Percentiles rank a stretch among this genome's conserved stretches.
Conservation (phyloP, 1,140 invertebrate genomes). For the Drusus annulatus region DNA sequence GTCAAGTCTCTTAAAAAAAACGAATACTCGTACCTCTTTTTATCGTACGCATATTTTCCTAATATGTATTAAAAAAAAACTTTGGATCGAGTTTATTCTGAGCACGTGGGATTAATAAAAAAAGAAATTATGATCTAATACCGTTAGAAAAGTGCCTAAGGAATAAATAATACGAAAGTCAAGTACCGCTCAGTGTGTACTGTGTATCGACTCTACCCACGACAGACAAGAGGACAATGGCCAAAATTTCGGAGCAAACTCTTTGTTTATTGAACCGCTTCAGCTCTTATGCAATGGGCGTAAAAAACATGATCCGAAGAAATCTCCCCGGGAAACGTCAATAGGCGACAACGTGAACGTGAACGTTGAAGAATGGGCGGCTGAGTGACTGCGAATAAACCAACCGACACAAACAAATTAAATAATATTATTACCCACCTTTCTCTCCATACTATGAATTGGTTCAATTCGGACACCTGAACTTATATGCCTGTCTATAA, state of each 20-base stretch:
- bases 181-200: background rate
- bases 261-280: background rate
- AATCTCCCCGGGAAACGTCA: conserved; percentile 10
- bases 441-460: too few species aligned
- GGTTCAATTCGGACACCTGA: too few species aligned
- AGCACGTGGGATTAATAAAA: too few species aligned
- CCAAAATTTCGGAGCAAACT: conserved; percentile 10
- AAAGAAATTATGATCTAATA: too few species aligned
- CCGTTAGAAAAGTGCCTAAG: background rate
- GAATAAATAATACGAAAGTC: background rate
- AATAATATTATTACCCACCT: background rate
- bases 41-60: too few species aligned
- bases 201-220: background rate
- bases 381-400: background rate
- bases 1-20: too few species aligned
- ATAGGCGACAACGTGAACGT: background rate
- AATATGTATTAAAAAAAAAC: too few species aligned
- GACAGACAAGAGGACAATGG: background rate
- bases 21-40: too few species aligned
- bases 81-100: too few species aligned
- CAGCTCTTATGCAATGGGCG: conserved; percentile 12
- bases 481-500: too few species aligned
- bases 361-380: background rate
- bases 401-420: background rate
- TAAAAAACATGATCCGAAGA: conserved; percentile 19